These are phyloP conservation scores for Charaxes varanes DNA, from an alignment of 1,140 invertebrate species.

Conservation along the genomic window DNA sequence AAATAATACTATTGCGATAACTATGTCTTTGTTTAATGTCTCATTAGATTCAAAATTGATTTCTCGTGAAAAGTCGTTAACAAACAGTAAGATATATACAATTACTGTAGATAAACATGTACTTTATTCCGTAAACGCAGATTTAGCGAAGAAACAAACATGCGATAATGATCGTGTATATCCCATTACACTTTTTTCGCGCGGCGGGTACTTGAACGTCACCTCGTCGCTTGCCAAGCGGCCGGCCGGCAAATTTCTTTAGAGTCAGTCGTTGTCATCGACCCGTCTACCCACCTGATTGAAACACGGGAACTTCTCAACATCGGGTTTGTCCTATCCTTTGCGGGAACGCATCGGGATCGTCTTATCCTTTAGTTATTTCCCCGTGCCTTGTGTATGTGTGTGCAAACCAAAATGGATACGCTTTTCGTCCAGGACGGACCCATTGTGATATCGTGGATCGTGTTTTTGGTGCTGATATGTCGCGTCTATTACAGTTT, in stretches of 20 bases:
- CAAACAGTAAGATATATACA: too few relatives aligned
- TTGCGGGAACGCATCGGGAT: too few relatives aligned
- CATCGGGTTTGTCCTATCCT: conserved; percentile 10
- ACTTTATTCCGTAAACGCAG: too few relatives aligned
- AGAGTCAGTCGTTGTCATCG: conserved; percentile 61
- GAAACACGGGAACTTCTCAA: conserved; percentile 24
- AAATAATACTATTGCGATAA: too few relatives aligned
- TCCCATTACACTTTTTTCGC: conserved; percentile 14
- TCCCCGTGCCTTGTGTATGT: too few relatives aligned
- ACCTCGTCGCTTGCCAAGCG: conserved; percentile 61
- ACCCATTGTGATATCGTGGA: conserved; percentile 59
- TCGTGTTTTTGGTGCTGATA: conserved; percentile 59
- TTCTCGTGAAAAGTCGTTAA: too few relatives aligned
- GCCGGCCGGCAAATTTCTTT: conserved; percentile 59
- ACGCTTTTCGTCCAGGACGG: conserved; percentile 49
- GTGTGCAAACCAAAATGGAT: conserved; percentile 32
- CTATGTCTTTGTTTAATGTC: too few relatives aligned
- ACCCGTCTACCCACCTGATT: conserved; percentile 50
- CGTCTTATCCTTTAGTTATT: too few relatives aligned
- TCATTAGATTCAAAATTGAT: too few relatives aligned
- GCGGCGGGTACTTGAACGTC: conserved; percentile 23
- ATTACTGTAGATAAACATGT: too few relatives aligned
- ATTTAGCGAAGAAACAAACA: too few relatives aligned
- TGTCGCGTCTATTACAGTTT: conserved; percentile 60
- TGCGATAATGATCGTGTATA: neutral